Evolutionary conservation across 2,113 vertebrate genomes (phyloP).

Genomic region (Rhadina sibilatrix): DNA sequence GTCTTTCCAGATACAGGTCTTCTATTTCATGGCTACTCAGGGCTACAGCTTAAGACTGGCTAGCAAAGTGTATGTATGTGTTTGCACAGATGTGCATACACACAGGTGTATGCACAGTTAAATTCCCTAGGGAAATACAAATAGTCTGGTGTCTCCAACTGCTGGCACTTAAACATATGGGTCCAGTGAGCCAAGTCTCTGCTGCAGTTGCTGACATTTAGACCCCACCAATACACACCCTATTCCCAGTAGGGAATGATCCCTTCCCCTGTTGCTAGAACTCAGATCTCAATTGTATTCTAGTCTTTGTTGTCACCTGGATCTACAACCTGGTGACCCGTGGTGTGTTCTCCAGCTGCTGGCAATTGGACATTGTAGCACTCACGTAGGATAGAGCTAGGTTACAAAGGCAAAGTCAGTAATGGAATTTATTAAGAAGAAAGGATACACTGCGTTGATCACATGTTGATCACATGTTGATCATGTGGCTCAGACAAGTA

Average conservation of each 20-base stretch:
- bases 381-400: background rate
- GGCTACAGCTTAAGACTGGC: background rate
- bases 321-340: background rate
- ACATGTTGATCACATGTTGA: background rate
- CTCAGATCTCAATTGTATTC: background rate
- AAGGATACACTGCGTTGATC: background rate
- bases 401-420: background rate
- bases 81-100: background rate
- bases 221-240: background rate
- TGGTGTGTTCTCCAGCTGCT: background rate
- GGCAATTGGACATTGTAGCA: background rate
- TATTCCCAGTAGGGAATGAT: fast-evolving
- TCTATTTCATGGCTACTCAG: background rate
- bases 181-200: background rate
- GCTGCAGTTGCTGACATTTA: background rate
- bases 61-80: background rate
- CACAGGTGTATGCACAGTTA: background rate
- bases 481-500: background rate
- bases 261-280: background rate
- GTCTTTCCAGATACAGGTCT: background rate
- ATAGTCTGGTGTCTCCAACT: background rate
- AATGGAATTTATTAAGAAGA: background rate
- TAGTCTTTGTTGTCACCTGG: background rate
- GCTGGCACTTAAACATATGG: background rate
- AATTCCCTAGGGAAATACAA: background rate